These are phyloP conservation scores for Drosophila suboccidentalis DNA, from an alignment of 2,888 invertebrate species.

Conservation along the genomic window DNA sequence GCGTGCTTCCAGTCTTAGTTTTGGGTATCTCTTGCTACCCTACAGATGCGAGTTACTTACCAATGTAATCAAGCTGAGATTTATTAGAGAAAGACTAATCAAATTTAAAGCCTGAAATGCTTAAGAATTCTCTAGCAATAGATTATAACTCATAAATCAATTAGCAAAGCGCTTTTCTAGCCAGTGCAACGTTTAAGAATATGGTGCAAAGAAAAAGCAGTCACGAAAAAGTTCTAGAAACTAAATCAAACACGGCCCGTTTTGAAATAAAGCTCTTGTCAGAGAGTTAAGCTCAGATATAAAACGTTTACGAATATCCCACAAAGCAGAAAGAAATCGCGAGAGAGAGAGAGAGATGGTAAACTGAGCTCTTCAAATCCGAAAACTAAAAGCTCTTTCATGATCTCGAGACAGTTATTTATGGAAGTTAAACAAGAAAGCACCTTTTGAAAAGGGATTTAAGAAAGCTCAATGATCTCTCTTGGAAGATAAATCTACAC, in stretches of 20 bases:
- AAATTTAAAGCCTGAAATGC: neutral
- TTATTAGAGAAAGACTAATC: neutral
- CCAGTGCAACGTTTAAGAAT: neutral
- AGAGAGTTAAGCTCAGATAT: neutral
- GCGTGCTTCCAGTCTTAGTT: slow-evolving; percentile 71
- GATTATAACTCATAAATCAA: neutral
- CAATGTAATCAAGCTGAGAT: neutral
- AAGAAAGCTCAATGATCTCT: neutral
- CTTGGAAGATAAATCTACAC: neutral
- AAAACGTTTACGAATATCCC: neutral
- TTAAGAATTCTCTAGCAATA: neutral
- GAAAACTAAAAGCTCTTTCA: no score
- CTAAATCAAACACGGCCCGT: neutral
- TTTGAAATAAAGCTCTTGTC: neutral
- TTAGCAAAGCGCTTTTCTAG: neutral
- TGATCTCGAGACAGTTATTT: neutral
- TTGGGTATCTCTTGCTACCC: slow-evolving; percentile 16
- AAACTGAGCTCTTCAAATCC: no score
- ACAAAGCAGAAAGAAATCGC: neutral
- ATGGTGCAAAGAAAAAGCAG: neutral
- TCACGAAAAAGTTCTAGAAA: neutral
- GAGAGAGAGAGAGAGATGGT: neutral
- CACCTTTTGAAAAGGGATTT: neutral
- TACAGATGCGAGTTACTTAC: neutral
- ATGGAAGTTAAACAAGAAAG: neutral